phyloP scores from a whole-genome alignment of 2,888 invertebrate species.

The Meteorus colon region DNA sequence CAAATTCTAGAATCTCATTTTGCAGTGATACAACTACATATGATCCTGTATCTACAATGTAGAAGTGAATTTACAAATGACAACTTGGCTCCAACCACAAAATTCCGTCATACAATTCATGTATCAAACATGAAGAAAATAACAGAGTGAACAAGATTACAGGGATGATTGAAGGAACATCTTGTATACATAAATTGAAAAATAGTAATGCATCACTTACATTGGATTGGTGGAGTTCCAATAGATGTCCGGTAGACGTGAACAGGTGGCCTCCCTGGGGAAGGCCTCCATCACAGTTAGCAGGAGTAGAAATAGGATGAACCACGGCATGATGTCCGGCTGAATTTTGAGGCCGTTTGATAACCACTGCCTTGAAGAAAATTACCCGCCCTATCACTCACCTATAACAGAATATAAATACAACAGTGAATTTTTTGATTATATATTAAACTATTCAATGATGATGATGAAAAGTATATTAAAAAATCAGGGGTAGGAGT shows the following conservation, averaged over 20 bases:
- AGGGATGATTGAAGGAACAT: not conserved
- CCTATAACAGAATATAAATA: slow-evolving; percentile 52
- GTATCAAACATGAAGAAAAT: slow-evolving; percentile 21
- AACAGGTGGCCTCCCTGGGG: slow-evolving; percentile 74
- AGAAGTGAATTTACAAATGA: not conserved
- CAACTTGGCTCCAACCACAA: not conserved
- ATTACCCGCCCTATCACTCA: slow-evolving; percentile 58
- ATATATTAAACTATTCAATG: no score
- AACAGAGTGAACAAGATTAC: slow-evolving; percentile 26
- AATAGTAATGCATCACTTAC: slow-evolving; percentile 70
- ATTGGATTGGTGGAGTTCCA: slow-evolving; percentile 77
- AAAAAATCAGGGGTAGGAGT: no score
- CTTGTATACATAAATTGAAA: slow-evolving; percentile 4
- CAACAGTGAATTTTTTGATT: not conserved
- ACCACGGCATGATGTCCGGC: slow-evolving; percentile 75
- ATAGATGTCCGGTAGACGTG: slow-evolving; percentile 75
- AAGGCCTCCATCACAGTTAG: slow-evolving; percentile 75
- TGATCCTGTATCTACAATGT: not conserved
- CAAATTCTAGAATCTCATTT: no score
- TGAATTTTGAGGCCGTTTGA: slow-evolving; percentile 72
- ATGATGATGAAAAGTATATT: no score
- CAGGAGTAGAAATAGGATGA: slow-evolving; percentile 75
- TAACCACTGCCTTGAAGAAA: slow-evolving; percentile 60
- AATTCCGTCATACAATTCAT: not conserved
- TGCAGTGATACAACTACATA: not conserved